Evolutionary conservation across 2,888 invertebrate species (phyloP), one percentile per base, ranked within the genome.

Genomic region (Pocota personata): DNA sequence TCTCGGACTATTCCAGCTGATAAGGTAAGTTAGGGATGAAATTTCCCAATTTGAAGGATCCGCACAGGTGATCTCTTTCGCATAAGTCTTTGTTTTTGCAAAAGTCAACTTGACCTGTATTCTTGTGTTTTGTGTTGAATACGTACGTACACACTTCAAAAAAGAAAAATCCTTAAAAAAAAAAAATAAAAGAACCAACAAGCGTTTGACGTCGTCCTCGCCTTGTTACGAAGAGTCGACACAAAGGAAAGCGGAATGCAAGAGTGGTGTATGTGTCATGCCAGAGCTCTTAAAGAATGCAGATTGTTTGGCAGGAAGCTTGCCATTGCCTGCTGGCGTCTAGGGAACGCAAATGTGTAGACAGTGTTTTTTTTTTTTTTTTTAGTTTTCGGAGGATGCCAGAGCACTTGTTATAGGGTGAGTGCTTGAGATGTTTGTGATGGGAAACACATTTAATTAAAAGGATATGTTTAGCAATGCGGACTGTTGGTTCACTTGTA

Each of bases 1-100:
- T 95, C 95, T 92, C 95, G 96, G 94, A 95, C 95, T 93, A 95
- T 96, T 94, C 96, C 96, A 93, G 95, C 96, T 93, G 96, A 96
- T 94, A 96, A 96, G 96, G 96, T 96, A 93, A 93, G 94, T 48
- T 43, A 19, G 8, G 24, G 1, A 24, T 27, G 14, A 37, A 37
- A 32, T 46, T 46, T 48, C 24, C 24, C 27, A 52, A 64, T 66
- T 73, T 73, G 19, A 76, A 76, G 76, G 62, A 71, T 57, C 30
- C 52, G 24, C 57, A 58, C 57, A 58, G 12, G 27, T 64, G 48
- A 50, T 50, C 27, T 14, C 32, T 48, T 16, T 30, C n/a, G n/a
- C 58, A 30, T 43, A 7, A 24, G 2, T 24, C 4, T 43, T 10
- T 35, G 35, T 8, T 12, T 27, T 37, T 62, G 14, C 58, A 60